A percentile compares a stretch with the other conserved stretches of the same genome.
Conservation (phyloP, 2,113 vertebrate genomes). For the Sturnus vulgaris region DNA sequence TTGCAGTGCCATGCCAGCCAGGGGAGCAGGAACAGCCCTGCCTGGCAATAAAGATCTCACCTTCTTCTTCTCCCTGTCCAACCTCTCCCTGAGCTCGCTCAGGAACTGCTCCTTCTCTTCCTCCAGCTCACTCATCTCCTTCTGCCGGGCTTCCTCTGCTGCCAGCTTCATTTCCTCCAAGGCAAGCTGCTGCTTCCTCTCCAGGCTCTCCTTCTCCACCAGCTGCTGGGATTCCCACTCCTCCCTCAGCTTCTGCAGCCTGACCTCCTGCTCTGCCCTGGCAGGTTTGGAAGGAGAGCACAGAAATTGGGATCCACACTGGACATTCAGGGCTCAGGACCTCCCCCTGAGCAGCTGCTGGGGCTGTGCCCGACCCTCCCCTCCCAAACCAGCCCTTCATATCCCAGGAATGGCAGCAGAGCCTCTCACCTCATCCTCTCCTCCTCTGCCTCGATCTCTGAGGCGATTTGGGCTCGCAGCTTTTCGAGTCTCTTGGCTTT, state of each 20-base stretch:
- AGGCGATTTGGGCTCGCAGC: slow-evolving; percentile 59
- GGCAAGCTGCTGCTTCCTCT: slow-evolving; percentile 51
- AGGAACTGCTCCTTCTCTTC: slow-evolving; percentile 68
- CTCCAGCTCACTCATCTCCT: slow-evolving; percentile 59
- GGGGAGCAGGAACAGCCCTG: not conserved
- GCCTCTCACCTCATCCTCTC: slow-evolving; percentile 76
- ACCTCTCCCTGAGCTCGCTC: slow-evolving; percentile 58
- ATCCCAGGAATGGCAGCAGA: not conserved
- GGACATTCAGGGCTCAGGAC: rapidly evolving
- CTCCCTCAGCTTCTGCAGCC: slow-evolving; percentile 58
- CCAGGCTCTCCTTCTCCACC: slow-evolving; percentile 57
- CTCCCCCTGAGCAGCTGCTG: not conserved
- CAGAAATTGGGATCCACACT: not conserved
- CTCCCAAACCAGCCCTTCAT: rapidly evolving
- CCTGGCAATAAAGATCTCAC: slow-evolving; percentile 54
- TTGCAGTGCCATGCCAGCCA: not conserved
- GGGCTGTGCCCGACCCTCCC: not conserved
- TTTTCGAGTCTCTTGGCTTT: slow-evolving; percentile 50
- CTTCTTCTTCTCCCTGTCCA: slow-evolving; percentile 65
- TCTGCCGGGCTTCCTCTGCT: slow-evolving; percentile 62
- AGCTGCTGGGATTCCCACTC: slow-evolving; percentile 65
- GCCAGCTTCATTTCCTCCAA: slow-evolving; percentile 71
- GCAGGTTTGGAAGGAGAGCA: not conserved
- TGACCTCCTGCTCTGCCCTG: slow-evolving; percentile 78
- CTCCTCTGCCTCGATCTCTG: slow-evolving; percentile 59